Conservation (phyloP, 2,888 invertebrate genomes). For the Dioctria linearis region DNA sequence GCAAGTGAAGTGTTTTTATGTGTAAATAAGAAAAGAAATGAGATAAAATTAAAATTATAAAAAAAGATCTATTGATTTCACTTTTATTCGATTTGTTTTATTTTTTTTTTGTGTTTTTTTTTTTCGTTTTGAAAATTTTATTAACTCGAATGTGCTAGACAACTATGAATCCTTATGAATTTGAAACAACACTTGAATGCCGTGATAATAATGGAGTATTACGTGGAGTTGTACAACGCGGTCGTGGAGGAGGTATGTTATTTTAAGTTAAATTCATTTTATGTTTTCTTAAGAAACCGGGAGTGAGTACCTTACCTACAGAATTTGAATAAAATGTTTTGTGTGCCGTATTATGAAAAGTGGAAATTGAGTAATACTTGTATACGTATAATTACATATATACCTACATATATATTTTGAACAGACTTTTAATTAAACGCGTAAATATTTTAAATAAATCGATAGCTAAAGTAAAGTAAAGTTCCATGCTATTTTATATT, state of each 20-base stretch:
- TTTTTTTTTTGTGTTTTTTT: constrained; percentile 12
- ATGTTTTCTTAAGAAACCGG: neutral
- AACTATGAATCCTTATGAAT: constrained; percentile 71
- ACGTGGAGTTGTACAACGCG: constrained; percentile 61
- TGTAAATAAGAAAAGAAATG: neutral
- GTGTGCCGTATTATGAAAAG: no score
- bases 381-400: no score
- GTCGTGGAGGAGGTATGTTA: constrained; percentile 56
- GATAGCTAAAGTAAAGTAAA: no score
- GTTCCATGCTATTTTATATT: no score
- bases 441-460: no score
- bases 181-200: constrained; percentile 71
- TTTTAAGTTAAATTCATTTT: neutral
- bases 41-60: neutral
- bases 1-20: constrained; percentile 16
- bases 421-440: no score
- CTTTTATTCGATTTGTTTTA: constrained; percentile 24
- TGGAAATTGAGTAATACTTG: no score
- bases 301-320: no score
- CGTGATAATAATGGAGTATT: constrained; percentile 67
- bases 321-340: no score
- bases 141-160: constrained; percentile 41
- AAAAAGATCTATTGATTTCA: constrained; percentile 13
- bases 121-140: neutral
- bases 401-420: no score